Evolutionary conservation across 2,888 invertebrate genomes (phyloP).

Genomic region (Shargacucullia verbasci): DNA sequence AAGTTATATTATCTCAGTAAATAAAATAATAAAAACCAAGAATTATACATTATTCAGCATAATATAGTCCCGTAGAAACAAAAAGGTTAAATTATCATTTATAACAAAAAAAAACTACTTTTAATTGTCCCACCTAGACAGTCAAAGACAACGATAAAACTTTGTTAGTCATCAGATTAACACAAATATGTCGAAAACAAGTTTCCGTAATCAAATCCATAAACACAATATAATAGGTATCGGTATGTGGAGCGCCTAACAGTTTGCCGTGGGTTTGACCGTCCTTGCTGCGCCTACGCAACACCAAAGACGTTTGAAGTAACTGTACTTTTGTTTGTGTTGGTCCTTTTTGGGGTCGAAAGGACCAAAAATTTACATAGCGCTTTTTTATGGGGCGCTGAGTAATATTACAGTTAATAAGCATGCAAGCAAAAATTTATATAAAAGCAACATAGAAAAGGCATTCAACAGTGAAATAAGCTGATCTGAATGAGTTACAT

Average conservation of each 20-base stretch:
- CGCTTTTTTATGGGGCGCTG: too few species aligned
- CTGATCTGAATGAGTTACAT: too few species aligned
- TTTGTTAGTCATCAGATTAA: conserved; percentile 23
- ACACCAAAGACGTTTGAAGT: conserved; percentile 29
- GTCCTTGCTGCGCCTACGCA: conserved; percentile 62
- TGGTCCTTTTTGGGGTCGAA: conserved; percentile 17
- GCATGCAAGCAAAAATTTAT: background rate
- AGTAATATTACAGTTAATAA: too few species aligned
- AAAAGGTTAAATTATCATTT: too few species aligned
- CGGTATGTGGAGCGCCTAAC: conserved; percentile 56
- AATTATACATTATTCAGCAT: too few species aligned
- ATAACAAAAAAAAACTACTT: too few species aligned
- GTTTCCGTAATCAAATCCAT: conserved; percentile 38
- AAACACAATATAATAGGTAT: conserved; percentile 41
- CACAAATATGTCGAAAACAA: conserved; percentile 33
- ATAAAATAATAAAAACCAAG: too few species aligned
- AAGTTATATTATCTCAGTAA: too few species aligned
- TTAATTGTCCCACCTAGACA: too few species aligned
- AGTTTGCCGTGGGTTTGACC: conserved; percentile 47
- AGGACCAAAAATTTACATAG: conserved; percentile 6
- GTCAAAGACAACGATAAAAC: background rate
- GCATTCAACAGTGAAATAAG: too few species aligned
- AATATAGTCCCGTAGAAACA: too few species aligned
- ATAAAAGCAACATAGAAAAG: too few species aligned
- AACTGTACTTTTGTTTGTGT: conserved; percentile 37